phyloP scores from a whole-genome alignment of 1,140 invertebrate species.

The Cephus cinctus region DNA sequence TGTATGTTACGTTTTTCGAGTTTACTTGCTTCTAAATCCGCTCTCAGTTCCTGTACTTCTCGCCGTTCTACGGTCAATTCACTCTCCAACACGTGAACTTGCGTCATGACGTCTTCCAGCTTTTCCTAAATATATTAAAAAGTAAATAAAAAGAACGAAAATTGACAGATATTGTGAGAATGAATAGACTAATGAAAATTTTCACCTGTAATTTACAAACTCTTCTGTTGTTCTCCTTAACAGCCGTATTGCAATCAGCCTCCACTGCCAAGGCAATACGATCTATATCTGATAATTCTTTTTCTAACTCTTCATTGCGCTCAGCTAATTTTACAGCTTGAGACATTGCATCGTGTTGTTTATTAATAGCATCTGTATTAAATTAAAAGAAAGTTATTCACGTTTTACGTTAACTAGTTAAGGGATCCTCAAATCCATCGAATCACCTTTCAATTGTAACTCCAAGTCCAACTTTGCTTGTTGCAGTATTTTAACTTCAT shows the following conservation, averaged over 20 bases:
- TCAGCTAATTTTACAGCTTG: slow-evolving; percentile 67
- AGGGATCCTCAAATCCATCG: too few relatives aligned
- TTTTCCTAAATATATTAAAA: slow-evolving; percentile 49
- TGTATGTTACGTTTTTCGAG: slow-evolving; percentile 56
- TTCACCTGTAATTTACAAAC: slow-evolving; percentile 47
- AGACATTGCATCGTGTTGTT: slow-evolving; percentile 73
- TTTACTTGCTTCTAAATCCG: slow-evolving; percentile 54
- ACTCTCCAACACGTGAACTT: slow-evolving; percentile 54
- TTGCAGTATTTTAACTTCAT: slow-evolving; percentile 58
- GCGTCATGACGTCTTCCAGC: slow-evolving; percentile 50
- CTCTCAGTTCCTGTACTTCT: slow-evolving; percentile 51
- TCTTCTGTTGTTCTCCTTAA: slow-evolving; percentile 49
- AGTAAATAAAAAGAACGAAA: slow-evolving; percentile 9
- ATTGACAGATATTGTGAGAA: slow-evolving; percentile 5
- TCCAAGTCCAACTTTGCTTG: slow-evolving; percentile 59
- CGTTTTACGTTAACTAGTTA: too few relatives aligned
- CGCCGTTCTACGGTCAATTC: slow-evolving; percentile 52
- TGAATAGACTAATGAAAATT: slow-evolving; percentile 3
- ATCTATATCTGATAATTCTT: slow-evolving; percentile 68
- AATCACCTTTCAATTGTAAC: slow-evolving; percentile 59
- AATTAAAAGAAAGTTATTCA: slow-evolving; percentile 16
- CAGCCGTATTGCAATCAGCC: slow-evolving; percentile 57
- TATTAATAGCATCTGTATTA: slow-evolving; percentile 58
- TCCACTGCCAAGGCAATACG: slow-evolving; percentile 67
- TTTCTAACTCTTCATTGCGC: slow-evolving; percentile 65